Base-by-base conservation (phyloP, 1,140 invertebrate genomes). In the Aporrectodea caliginosa region DNA sequence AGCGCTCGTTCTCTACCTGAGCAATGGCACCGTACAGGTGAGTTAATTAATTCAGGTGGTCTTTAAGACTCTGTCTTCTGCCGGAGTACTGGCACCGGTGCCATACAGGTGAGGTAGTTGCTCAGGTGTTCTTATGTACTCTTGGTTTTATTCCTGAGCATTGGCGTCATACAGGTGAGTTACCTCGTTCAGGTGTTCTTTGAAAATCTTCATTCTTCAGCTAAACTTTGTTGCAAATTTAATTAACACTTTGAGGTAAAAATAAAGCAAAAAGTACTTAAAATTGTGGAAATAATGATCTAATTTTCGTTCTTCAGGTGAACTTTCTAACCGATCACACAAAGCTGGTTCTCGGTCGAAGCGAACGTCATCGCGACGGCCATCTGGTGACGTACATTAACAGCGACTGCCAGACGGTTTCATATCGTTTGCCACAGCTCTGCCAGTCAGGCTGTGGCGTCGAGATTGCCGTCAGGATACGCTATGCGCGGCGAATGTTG, bases 271-370 rank as follows among this genome's bases (percentile, higher is more conserved):
- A 58, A 58, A 58, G 22, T 58, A 22, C 43, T 12, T 58, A 12
- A 12, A 58, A 58, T 58, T 58, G 43, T 58, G 43, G 22, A 58
- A 58, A 58, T 58, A 58, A 58, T 58, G 43, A 22, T 58, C 22
- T 12, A 58, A 22, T 58, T 12, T 58, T 58, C 43, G 6, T 58
- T 12, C 43, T 58, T 58, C 89, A 98, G 95, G 93, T 99, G 14
- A 99, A 99, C 86, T 99, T 99, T 89, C 94, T 96, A 87, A 88
- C 90, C 79, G 96, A 99, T 88, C 98, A 99, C 87, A 94, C 95
- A 32, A 99, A 99, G 89, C 93, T 99, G 22, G 98, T 99, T 79
- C 90, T 99, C 84, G 98, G 97, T 87, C 95, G 96, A 14, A 58
- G 43, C 22, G 43, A 12, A 22, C 43, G 6, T 22, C 6, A 58